Percentiles rank a stretch among this genome's conserved stretches.
These are phyloP conservation scores for Ptychodera flava DNA, from an alignment of 35 echinoderm and acorn worm genomes.

Conservation along the genomic window DNA sequence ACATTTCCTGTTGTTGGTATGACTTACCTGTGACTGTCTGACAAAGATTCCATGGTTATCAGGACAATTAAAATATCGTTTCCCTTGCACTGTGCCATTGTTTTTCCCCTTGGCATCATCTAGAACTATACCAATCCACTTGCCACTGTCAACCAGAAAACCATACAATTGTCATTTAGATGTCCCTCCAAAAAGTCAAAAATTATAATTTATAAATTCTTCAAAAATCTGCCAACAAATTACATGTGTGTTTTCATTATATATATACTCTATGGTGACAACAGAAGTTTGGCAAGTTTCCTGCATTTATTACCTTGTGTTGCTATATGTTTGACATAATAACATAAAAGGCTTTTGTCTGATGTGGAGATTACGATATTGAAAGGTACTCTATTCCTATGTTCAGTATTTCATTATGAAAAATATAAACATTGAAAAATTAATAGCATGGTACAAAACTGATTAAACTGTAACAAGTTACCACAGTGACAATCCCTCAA, in stretches of 20 bases:
- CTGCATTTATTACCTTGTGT: neutral
- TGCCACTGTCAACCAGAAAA: slow-evolving; percentile 44
- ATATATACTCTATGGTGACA: neutral
- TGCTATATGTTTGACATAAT: neutral
- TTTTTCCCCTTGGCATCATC: slow-evolving; percentile 95
- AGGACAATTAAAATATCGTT: slow-evolving; percentile 85
- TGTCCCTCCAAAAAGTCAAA: neutral
- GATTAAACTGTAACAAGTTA: too few relatives aligned
- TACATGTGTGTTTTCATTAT: neutral
- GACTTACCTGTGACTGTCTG: slow-evolving; percentile 84
- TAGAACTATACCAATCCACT: slow-evolving; percentile 92
- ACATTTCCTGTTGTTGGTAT: neutral
- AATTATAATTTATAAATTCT: neutral
- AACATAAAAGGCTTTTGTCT: too few relatives aligned
- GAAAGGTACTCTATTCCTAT: too few relatives aligned
- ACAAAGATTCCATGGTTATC: slow-evolving; percentile 97
- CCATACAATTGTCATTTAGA: neutral
- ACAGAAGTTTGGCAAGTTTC: slow-evolving; percentile 6
- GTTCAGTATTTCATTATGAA: too few relatives aligned
- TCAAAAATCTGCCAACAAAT: neutral
- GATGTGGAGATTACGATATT: too few relatives aligned
- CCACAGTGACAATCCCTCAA: too few relatives aligned
- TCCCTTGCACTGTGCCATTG: slow-evolving; percentile 93
- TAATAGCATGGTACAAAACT: too few relatives aligned
- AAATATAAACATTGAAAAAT: too few relatives aligned